A percentile compares a stretch with the other conserved stretches of the same genome.
These are phyloP conservation scores for Elymnias hypermnestra DNA, from an alignment of 1,140 invertebrate species.

Conservation along the genomic window DNA sequence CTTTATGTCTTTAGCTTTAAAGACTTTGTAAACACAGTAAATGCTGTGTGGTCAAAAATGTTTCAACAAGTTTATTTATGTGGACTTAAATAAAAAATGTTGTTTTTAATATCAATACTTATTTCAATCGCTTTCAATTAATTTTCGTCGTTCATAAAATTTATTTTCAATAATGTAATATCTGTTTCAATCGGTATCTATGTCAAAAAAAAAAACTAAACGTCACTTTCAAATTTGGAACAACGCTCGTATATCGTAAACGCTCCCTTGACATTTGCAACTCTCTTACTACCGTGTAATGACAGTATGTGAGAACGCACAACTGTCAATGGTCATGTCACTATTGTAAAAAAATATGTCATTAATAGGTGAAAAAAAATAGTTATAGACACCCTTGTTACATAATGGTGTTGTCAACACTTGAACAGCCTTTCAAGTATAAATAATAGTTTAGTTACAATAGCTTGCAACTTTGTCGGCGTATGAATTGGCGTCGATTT, in stretches of 20 bases:
- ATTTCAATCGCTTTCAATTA: no score
- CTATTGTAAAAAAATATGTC: constrained; percentile 61
- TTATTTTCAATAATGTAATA: no score
- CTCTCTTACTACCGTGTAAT: constrained; percentile 61
- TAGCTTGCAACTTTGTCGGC: constrained; percentile 51
- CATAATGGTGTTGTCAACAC: constrained; percentile 71
- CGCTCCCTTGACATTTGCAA: constrained; percentile 27
- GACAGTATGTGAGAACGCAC: constrained; percentile 39
- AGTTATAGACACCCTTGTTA: constrained; percentile 47
- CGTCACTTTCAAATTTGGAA: constrained; percentile 15
- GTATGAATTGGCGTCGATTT: constrained; percentile 52
- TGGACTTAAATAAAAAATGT: no score
- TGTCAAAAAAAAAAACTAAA: constrained; percentile 1
- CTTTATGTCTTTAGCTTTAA: no score
- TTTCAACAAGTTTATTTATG: no score
- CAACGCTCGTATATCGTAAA: not conserved
- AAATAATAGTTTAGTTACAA: constrained; percentile 60
- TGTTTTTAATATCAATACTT: no score
- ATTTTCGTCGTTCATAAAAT: no score
- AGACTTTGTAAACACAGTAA: no score
- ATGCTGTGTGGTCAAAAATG: no score
- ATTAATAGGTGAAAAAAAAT: constrained; percentile 61
- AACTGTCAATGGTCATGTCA: constrained; percentile 61
- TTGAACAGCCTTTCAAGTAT: constrained; percentile 59
- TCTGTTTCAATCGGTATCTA: no score